A percentile compares a stretch with the other conserved stretches of the same genome.
Evolutionary conservation across 2,113 vertebrate species (phyloP).

Genomic region (Eurystomus gularis): DNA sequence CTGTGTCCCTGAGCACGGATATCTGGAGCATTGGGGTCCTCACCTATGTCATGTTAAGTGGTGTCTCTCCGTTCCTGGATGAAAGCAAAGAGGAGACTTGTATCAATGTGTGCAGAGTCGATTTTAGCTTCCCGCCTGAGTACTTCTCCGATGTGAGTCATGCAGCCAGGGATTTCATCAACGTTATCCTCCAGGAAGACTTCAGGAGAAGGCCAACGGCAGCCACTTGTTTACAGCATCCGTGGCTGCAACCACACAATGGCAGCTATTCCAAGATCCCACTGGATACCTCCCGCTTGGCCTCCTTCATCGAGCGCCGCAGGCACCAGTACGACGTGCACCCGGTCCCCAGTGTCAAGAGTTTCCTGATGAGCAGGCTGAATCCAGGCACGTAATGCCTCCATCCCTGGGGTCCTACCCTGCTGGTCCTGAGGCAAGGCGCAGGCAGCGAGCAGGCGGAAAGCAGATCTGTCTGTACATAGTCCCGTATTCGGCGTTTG

Average conservation of each 20-base stretch:
- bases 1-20: conserved; percentile 89
- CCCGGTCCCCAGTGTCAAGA: conserved; percentile 88
- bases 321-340: conserved; percentile 90
- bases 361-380: conserved; percentile 80
- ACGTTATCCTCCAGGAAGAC: conserved; percentile 87
- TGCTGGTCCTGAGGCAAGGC: neutral
- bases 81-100: conserved; percentile 97
- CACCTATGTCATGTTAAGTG: conserved; percentile 92
- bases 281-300: conserved; percentile 89
- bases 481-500: neutral
- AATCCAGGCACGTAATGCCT: conserved; percentile 68
- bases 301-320: conserved; percentile 91
- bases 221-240: conserved; percentile 91
- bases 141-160: conserved; percentile 91
- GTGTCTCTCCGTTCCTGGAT: conserved; percentile 95
- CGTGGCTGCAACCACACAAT: conserved; percentile 88
- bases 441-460: conserved; percentile 15
- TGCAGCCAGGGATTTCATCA: conserved; percentile 91
- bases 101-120: conserved; percentile 93
- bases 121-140: conserved; percentile 94
- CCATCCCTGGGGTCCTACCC: neutral
- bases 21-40: conserved; percentile 95
- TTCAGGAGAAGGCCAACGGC: conserved; percentile 86
- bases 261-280: conserved; percentile 91
- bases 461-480: conserved; percentile 53